Base-by-base conservation (phyloP, 1,140 invertebrate genomes). In the Brachionus calyciflorus region DNA sequence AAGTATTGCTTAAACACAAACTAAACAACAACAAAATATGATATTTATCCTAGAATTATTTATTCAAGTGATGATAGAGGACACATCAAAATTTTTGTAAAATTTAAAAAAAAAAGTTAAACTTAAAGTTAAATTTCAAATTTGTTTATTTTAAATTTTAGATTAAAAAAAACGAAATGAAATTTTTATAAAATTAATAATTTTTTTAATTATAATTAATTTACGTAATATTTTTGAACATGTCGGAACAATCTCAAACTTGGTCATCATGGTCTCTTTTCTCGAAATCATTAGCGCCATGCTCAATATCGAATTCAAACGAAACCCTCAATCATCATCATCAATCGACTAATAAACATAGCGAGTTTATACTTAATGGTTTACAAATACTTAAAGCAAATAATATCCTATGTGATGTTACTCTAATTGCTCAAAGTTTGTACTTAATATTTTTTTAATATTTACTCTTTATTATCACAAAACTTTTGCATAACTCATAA, bases 351-450 rank as follows among this genome's bases (percentile, higher is more conserved):
- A 82, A 81, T n/a, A 82, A 84, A 78, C 84, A 85, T 80, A 82
- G 83, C 70, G 83, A 84, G 81, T 82, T 81, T 57, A 81, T 85
- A 60, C 76, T 85, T 48, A 82, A 84, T 60, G 83, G 83, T 9
- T 79, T 85, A 6, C 82, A 83, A 78, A 82, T 82, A 77, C 78
- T 85, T 3, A 83, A 83, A 79, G 81, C 79, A 57, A 83, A 85
- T 57, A 82, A 83, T 77, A 80, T 84, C 44, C 79, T 85, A 10
- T 84, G 83, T 82, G 84, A 85, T 81, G 82, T 85, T 21, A 83
- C 82, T 37, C 80, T 85, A 14, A 84, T 85, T 60, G 84, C 83
- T 79, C 83, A 85, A 84, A 82, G 84, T 84, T 78, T 79, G 76
- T 78, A 19, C 19, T 33, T 19, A 55, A 28, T 73, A 77, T 65